Base-by-base conservation (phyloP, 2,888 invertebrate genomes). In the Dione vanillae region DNA sequence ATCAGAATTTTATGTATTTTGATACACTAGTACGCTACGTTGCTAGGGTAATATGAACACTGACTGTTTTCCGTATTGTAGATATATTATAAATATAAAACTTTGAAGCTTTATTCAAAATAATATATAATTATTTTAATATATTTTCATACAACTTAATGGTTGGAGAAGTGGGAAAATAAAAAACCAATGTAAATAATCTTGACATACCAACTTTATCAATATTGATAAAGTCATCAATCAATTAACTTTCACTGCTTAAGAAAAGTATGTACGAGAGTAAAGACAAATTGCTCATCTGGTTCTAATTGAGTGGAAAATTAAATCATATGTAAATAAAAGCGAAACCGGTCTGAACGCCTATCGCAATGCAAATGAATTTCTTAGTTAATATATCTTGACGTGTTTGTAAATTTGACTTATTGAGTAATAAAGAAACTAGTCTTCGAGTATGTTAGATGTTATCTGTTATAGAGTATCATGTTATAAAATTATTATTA, bases 241-340 rank as follows among this genome's bases (percentile, higher is more conserved):
- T 45, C 45, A 61, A 59, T 43, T 43, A 56, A 61, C 61, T 35
- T 61, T 61, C 27, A n/a, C 35, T n/a, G 61, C 43, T 43, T 61
- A 61, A 61, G 61, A 61, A 61, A 27, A 61, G 27, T 20, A 61
- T 61, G n/a, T 45, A 45, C 2, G 27, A 7, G 41, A 27, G 37
- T 40, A 37, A 59, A 51, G 51, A 61, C 35, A 61, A 68, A 61
- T 68, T 61, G 61, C 59, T 59, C 61, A 61, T 68, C 67, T 62
- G 27, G 45, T 49, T 47, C 62, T 67, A 64, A 67, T 67, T 58
- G 54, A 62, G 47, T 62, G 62, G 47, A 62, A 71, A 67, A 71
- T 71, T 64, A 54, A 64, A 71, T 67, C n/a, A 67, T 49, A 70
- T 41, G 45, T 52, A 51, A 61, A 52, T 49, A 64, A 64, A 51